Evolutionary conservation across 2,888 invertebrate genomes (phyloP), one percentile per base, ranked within the genome.

Genomic region (Hirtodrosophila duncani): DNA sequence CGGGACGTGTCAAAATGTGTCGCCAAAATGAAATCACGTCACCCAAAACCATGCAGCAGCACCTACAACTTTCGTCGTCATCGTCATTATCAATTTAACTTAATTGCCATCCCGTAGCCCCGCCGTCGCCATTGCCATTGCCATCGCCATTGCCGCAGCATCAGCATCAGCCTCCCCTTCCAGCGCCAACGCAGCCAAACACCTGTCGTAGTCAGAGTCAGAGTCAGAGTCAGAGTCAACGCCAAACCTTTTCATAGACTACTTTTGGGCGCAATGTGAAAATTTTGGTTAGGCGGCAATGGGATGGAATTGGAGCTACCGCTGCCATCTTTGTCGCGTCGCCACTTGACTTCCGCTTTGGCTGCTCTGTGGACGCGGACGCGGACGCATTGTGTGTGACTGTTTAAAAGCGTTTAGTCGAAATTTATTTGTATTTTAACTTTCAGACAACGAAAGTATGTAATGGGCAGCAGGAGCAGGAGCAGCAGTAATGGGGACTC

Each of bases 1-100:
- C 34, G 34, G 67, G 53, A 81, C 72, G 81, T 78, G 79, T 60
- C 53, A 48, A 62, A 81, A 72, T 72, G 75, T 74, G 70, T 55
- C 75, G 67, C 51, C 62, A 55, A 81, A 57, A 79, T 71, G 82
- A 75, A 75, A 81, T 75, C 82, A 77, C 82, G 59, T 82, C 82
- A 78, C 50, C 34, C 18, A 26, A 26, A 3, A 23, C 24, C 18
- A 20, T 11, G n/a, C 11, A 9, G 8, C 23, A 9, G 13, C n/a
- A 20, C 74, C 61, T 53, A 53, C 66, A 74, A 69, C 59, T 78
- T 74, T 45, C 66, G n/a, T n/a, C n/a, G n/a, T 26, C 51, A 75
- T 66, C 66, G 80, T 75, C 82, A 77, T 75, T 80, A 80, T 82
- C 82, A 80, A 82, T 75, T 75, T 81, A 65, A 57, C 56, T 80